phyloP scores from a whole-genome alignment of 2,797 vertebrate genomes.

The Hylomyscus alleni region DNA sequence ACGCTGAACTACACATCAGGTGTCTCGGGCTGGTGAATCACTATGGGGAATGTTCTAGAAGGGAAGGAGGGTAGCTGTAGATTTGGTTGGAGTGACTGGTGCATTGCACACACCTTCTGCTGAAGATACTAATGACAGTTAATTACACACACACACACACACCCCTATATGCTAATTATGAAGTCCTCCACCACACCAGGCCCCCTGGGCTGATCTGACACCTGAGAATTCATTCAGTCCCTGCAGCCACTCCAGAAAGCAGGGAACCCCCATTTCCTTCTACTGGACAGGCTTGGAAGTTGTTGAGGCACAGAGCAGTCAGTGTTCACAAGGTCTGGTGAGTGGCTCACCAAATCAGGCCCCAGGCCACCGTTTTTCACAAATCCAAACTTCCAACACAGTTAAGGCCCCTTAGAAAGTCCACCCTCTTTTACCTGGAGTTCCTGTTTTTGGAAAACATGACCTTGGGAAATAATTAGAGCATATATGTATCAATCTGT shows the following conservation, averaged over 20 bases:
- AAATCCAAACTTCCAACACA: neutral
- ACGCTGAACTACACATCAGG: accelerated
- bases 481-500: slow-evolving; percentile 36
- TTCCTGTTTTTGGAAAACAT: slow-evolving; percentile 26
- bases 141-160: too few relatives aligned
- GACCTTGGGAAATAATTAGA: slow-evolving; percentile 11
- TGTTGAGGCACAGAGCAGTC: neutral
- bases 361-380: neutral
- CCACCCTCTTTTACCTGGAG: neutral
- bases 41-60: neutral
- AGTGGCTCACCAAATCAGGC: neutral
- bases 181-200: neutral
- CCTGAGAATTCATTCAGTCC: neutral
- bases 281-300: neutral
- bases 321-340: neutral
- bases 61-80: neutral
- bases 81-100: neutral
- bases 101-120: neutral
- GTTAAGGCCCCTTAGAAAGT: neutral
- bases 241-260: neutral
- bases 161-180: neutral
- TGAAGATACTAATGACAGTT: neutral
- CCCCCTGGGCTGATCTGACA: too few relatives aligned
- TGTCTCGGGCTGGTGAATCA: neutral
- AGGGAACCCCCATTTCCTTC: neutral